These are phyloP conservation scores for Scrobipalpa atriplicella DNA, from an alignment of 2,888 invertebrate species.

Conservation along the genomic window DNA sequence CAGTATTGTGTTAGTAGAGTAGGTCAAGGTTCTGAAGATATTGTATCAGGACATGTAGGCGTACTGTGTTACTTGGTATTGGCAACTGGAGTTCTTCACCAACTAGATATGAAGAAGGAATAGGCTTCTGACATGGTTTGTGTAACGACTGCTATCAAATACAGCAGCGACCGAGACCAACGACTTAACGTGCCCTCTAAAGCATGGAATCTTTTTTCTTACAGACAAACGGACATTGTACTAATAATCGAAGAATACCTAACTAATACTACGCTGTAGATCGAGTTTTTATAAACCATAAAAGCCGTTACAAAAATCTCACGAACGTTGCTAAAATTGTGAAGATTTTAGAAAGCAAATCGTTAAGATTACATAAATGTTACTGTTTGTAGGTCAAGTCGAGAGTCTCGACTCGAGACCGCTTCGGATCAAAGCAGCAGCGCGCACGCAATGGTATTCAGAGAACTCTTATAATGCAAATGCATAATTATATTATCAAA, in stretches of 20 bases:
- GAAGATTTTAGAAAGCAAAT: conserved; percentile 4
- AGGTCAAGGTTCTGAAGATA: not conserved
- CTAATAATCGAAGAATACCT: no score
- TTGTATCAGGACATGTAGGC: not conserved
- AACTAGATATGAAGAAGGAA: not conserved
- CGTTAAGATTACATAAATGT: not conserved
- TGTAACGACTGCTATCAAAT: no score
- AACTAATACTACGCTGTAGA: no score
- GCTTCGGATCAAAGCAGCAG: not conserved
- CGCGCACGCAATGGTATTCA: not conserved
- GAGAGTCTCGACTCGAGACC: not conserved
- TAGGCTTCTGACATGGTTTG: no score
- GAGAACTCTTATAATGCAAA: no score
- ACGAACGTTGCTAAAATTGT: not conserved
- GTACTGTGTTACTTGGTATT: not conserved
- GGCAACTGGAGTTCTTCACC: not conserved
- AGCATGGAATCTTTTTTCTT: no score
- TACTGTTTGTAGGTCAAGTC: conserved; percentile 7
- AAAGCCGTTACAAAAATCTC: not conserved
- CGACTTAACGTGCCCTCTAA: no score
- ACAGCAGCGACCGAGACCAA: no score
- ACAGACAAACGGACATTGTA: no score
- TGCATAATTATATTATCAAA: no score
- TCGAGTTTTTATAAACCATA: no score
- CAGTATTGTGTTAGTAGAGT: conserved; percentile 4